Evolutionary conservation across 2,113 vertebrate species (phyloP).

Genomic region (Dicerorhinus sumatrensis): DNA sequence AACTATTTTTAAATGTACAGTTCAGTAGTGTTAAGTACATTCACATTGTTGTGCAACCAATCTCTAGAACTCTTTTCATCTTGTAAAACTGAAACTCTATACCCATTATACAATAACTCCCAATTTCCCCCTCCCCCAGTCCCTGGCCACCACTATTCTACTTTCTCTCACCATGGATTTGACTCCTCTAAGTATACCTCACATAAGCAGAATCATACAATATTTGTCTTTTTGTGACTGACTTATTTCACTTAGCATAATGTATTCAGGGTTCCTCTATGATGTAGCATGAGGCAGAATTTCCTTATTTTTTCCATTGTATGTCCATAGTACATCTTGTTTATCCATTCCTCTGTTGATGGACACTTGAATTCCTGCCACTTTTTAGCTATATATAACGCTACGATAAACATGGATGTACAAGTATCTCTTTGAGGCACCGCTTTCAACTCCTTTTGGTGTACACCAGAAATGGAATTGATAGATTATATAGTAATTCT

Average conservation of each 20-base stretch:
- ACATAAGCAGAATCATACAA: neutral
- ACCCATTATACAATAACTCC: neutral
- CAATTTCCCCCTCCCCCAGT: too few relatives aligned
- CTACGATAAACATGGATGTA: neutral
- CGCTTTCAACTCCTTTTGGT: neutral
- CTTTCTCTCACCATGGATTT: neutral
- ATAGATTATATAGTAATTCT: neutral
- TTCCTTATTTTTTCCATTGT: neutral
- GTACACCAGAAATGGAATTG: neutral
- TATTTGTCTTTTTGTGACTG: neutral
- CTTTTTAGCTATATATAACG: neutral
- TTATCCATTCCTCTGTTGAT: neutral
- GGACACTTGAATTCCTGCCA: neutral
- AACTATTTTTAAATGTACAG: neutral
- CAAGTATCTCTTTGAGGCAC: neutral
- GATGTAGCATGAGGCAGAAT: neutral
- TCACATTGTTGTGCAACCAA: neutral
- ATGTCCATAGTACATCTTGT: neutral
- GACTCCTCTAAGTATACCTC: neutral
- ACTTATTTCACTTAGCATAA: neutral
- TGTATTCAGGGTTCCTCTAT: neutral
- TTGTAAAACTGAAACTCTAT: neutral
- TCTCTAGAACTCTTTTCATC: neutral
- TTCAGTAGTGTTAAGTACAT: neutral
- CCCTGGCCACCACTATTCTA: neutral